Percentiles rank a stretch among this genome's conserved stretches.
Evolutionary conservation across 2,797 vertebrate genomes (phyloP).

Genomic region (Macropus fuliginosus): DNA sequence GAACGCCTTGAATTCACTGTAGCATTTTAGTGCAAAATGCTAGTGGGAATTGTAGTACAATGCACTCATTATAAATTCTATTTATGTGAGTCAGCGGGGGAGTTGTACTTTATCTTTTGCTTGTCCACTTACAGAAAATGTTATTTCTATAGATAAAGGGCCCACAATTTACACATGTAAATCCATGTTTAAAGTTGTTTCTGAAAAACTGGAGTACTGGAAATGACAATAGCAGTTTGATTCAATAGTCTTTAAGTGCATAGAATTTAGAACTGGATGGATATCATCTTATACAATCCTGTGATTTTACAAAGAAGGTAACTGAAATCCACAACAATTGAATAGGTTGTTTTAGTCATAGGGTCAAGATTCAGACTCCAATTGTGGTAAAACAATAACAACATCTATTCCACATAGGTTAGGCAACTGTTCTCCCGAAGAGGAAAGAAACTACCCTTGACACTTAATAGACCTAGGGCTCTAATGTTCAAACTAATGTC

Average conservation of each 20-base stretch:
- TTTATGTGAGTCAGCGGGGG: neutral
- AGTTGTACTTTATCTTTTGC: neutral
- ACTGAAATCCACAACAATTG: neutral
- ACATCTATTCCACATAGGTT: neutral
- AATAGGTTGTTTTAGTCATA: neutral
- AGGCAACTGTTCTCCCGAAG: neutral
- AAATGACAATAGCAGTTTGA: neutral
- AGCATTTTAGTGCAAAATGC: neutral
- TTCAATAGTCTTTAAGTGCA: neutral
- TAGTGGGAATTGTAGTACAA: neutral
- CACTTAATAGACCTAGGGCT: neutral
- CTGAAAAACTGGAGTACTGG: neutral
- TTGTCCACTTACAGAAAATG: neutral
- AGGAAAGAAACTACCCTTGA: neutral
- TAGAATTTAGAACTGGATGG: neutral
- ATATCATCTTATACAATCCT: neutral
- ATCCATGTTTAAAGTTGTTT: neutral
- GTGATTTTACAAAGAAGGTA: neutral
- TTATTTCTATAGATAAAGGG: neutral
- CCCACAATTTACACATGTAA: neutral
- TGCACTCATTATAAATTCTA: neutral
- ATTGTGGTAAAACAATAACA: neutral
- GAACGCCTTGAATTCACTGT: neutral
- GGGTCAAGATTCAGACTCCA: neutral
- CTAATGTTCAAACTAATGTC: neutral